phyloP scores from a whole-genome alignment of 1,140 invertebrate genomes.

The Matsumurasca onukii region DNA sequence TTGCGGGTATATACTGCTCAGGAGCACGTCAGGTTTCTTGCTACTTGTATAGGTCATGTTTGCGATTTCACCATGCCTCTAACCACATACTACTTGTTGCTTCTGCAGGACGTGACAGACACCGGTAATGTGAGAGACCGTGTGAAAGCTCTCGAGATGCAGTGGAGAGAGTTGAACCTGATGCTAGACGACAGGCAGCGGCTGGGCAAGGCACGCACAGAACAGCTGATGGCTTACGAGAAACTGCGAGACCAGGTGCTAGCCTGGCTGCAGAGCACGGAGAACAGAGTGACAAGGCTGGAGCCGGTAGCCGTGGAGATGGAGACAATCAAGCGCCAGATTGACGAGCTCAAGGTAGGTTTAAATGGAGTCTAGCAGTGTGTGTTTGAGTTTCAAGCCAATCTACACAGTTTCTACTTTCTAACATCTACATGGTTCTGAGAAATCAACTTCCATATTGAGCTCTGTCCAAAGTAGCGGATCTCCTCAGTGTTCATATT shows the following conservation, averaged over 20 bases:
- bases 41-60: too few species aligned
- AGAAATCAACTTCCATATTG: too few species aligned
- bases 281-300: constrained; percentile 67
- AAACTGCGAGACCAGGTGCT: constrained; percentile 78
- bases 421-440: too few species aligned
- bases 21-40: too few species aligned
- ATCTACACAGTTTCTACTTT: too few species aligned
- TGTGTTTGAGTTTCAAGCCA: too few species aligned
- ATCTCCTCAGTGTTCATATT: too few species aligned
- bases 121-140: constrained; percentile 81
- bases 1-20: too few species aligned
- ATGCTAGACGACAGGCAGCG: constrained; percentile 81
- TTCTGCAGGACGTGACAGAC: constrained; percentile 89
- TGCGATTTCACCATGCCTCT: too few species aligned
- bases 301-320: constrained; percentile 85
- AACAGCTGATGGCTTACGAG: constrained; percentile 84
- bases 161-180: constrained; percentile 82
- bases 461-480: too few species aligned
- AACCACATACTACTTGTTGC: too few species aligned
- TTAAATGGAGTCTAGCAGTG: neutral
- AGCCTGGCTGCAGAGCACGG: constrained; percentile 82
- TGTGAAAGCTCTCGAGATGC: constrained; percentile 80
- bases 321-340: constrained; percentile 79
- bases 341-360: constrained; percentile 75
- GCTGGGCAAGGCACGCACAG: constrained; percentile 75